phyloP scores from a whole-genome alignment of 2,888 invertebrate genomes.

The Nysson spinosus region DNA sequence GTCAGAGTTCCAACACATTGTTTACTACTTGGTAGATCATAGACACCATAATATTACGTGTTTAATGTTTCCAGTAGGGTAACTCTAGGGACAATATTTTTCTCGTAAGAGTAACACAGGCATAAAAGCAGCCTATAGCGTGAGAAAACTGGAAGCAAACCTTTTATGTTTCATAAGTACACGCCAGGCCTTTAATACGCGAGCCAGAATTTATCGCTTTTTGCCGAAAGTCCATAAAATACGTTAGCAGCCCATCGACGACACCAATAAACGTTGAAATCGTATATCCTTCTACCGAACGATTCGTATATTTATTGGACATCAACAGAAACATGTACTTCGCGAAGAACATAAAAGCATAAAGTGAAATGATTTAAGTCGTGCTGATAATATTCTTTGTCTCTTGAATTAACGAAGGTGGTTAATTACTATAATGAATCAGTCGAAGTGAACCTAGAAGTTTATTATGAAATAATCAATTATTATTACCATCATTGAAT shows the following conservation, averaged over 20 bases:
- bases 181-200: constrained; percentile 8
- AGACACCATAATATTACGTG: constrained; percentile 36
- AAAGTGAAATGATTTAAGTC: too few species aligned
- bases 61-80: constrained; percentile 17
- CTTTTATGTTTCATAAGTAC: constrained; percentile 53
- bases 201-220: constrained; percentile 46
- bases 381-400: too few species aligned
- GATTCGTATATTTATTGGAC: too few species aligned
- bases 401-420: too few species aligned
- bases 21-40: too few species aligned
- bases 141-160: constrained; percentile 27
- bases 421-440: too few species aligned
- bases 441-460: too few species aligned
- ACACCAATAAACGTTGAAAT: constrained; percentile 1
- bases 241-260: constrained; percentile 18
- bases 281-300: not conserved
- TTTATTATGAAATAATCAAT: too few species aligned
- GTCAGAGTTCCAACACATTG: too few species aligned
- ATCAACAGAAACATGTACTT: too few species aligned
- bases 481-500: too few species aligned
- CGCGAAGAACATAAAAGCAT: too few species aligned
- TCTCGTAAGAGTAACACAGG: constrained; percentile 26
- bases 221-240: constrained; percentile 22
- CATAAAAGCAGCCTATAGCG: constrained; percentile 40
- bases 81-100: constrained; percentile 43